Evolutionary conservation across 2,797 vertebrate species (phyloP), one percentile per base, ranked within the genome.

Genomic region (Siniperca undulata): DNA sequence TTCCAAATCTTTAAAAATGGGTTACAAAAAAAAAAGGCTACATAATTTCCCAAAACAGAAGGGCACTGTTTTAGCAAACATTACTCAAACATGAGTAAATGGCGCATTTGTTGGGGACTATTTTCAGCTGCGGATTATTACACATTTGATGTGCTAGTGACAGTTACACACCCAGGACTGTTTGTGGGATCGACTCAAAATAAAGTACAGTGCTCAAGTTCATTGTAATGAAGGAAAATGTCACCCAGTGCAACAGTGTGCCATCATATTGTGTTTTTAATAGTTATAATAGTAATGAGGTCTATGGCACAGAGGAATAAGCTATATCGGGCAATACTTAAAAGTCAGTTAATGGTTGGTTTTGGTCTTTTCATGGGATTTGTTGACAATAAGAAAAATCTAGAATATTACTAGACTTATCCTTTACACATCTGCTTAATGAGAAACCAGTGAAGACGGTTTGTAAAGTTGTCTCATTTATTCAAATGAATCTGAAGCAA

Each of bases 361-460:
- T 65, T 65, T 72, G n/a, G 7, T 69, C n/a, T 70, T 83, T 69
- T 42, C n/a, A 58, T n/a, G 9, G 34, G 48, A 58, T 71, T 73
- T 78, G 11, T 16, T 81, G 20, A 60, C 38, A 38, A 16, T 11
- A 50, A 56, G 6, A 34, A 72, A 36, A 17, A 46, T 4, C 24
- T 13, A 52, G 36, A 55, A 34, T 19, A 48, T 46, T 24, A 62
- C 4, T 14, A 44, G n/a, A 53, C 0, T 8, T 12, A 48, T 44
- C 16, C 3, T 44, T 42, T 24, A 46, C 27, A 66, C 17, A 60
- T 27, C n/a, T 61, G 53, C 24, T 70, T n/a, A 40, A 42, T 12
- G 5, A 30, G 3, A 38, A 53, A 68, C 27, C 17, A 60, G 1
- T 34, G 27, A 20, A 40, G 34, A 36, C 0, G 9, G 30, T 40